Evolutionary conservation across 1,140 invertebrate genomes (phyloP).

Genomic region (Cotesia vestalis): DNA sequence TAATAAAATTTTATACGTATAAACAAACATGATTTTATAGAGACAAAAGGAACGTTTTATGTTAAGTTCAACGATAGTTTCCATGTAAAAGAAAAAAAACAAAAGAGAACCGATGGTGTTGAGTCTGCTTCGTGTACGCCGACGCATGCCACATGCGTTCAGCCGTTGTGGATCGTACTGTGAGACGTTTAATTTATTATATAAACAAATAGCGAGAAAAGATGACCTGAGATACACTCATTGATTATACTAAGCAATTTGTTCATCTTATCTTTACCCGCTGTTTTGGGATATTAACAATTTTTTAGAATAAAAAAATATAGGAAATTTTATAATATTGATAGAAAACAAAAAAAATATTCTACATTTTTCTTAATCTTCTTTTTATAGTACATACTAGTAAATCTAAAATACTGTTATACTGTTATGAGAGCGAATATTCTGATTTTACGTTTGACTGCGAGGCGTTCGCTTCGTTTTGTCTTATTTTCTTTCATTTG

Average conservation of each 20-base stretch:
- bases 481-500: slow-evolving; percentile 34
- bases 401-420: slow-evolving; percentile 14
- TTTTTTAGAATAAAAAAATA: slow-evolving; percentile 11
- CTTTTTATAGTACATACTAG: no score
- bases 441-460: slow-evolving; percentile 26
- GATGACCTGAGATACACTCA: slow-evolving; percentile 10
- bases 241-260: slow-evolving; percentile 33
- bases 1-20: no score
- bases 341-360: not conserved
- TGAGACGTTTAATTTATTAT: slow-evolving; percentile 44
- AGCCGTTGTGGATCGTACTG: slow-evolving; percentile 31
- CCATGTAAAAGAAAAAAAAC: not conserved
- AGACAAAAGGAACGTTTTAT: slow-evolving; percentile 32
- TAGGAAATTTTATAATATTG: not conserved
- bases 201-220: slow-evolving; percentile 38
- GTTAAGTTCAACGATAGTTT: slow-evolving; percentile 36
- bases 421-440: not conserved
- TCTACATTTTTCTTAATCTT: no score
- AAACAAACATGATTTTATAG: not conserved
- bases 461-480: slow-evolving; percentile 32
- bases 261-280: not conserved
- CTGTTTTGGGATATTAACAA: not conserved
- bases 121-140: slow-evolving; percentile 47
- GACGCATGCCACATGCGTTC: slow-evolving; percentile 44
- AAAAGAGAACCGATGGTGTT: slow-evolving; percentile 29